Percentiles rank a stretch among this genome's conserved stretches.
These are phyloP conservation scores for Siniperca obscura DNA, from an alignment of 2,797 vertebrate genomes.

Conservation along the genomic window DNA sequence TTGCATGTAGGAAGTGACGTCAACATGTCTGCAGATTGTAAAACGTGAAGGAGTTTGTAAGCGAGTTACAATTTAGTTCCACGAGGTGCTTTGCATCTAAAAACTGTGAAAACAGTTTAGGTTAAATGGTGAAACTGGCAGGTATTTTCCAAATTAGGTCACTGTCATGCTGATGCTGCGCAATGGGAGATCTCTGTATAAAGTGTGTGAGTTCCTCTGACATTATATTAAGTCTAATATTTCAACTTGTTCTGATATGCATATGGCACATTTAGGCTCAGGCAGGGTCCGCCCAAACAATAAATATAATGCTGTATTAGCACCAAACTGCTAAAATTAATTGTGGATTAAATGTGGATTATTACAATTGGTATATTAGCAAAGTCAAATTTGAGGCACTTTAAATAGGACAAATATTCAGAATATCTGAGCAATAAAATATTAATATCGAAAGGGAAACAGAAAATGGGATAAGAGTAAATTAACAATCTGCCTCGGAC, in stretches of 20 bases:
- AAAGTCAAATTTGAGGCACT: background rate
- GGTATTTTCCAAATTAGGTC: background rate
- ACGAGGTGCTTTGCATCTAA: background rate
- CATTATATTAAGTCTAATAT: background rate
- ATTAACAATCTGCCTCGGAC: constrained; percentile 17
- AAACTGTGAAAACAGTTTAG: background rate
- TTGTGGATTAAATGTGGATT: too few species aligned
- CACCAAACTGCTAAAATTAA: background rate
- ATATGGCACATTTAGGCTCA: background rate
- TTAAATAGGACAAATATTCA: background rate
- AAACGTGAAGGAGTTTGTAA: background rate
- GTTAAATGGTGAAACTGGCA: background rate
- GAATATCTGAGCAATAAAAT: background rate
- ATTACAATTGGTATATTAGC: background rate
- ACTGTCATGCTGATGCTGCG: background rate
- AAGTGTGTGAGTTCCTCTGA: background rate
- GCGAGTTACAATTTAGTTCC: background rate
- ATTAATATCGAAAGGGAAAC: background rate
- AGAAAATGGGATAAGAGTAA: background rate
- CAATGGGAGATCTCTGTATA: too few species aligned
- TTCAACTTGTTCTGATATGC: background rate
- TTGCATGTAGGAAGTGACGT: too few species aligned
- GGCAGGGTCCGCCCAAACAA: background rate
- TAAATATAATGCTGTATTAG: constrained; percentile 2
- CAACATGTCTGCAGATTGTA: background rate